Evolutionary conservation across 2,113 vertebrate species (phyloP).

Genomic region (Lagopus muta): DNA sequence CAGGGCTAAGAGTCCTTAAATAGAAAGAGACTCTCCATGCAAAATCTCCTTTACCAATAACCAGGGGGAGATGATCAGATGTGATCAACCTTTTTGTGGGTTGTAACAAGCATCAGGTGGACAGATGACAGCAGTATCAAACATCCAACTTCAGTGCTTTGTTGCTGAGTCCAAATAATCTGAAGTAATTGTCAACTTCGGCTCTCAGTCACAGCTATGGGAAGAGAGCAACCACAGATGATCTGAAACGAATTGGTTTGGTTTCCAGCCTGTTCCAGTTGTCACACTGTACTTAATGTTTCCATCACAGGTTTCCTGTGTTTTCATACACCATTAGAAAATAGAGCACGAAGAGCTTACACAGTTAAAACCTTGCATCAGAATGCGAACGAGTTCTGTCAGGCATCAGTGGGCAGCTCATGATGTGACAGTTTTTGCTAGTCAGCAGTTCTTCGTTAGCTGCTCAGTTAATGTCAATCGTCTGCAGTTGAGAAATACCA

Average conservation of each 20-base stretch:
- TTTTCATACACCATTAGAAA: neutral
- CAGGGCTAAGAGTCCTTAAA: neutral
- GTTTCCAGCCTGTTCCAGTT: neutral
- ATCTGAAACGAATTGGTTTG: neutral
- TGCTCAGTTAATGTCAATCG: neutral
- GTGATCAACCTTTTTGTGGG: neutral
- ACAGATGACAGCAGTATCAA: neutral
- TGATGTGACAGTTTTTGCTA: conserved; percentile 30
- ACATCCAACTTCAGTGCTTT: neutral
- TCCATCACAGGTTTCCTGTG: neutral
- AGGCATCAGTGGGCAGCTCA: conserved; percentile 29
- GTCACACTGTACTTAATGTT: rapidly evolving
- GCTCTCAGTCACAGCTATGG: neutral
- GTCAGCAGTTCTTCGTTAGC: conserved; percentile 36
- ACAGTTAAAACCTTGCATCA: conserved; percentile 36
- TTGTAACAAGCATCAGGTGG: rapidly evolving
- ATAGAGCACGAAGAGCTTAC: neutral
- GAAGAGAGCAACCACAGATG: neutral
- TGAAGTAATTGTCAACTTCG: neutral
- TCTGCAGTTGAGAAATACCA: neutral
- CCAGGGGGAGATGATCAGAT: rapidly evolving
- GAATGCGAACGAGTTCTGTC: neutral
- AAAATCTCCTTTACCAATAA: neutral
- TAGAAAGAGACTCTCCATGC: no score
- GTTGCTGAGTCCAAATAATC: neutral